Percentiles rank a stretch among this genome's conserved stretches.
Evolutionary conservation across 2,113 vertebrate species (phyloP).

Genomic region (Physeter macrocephalus): DNA sequence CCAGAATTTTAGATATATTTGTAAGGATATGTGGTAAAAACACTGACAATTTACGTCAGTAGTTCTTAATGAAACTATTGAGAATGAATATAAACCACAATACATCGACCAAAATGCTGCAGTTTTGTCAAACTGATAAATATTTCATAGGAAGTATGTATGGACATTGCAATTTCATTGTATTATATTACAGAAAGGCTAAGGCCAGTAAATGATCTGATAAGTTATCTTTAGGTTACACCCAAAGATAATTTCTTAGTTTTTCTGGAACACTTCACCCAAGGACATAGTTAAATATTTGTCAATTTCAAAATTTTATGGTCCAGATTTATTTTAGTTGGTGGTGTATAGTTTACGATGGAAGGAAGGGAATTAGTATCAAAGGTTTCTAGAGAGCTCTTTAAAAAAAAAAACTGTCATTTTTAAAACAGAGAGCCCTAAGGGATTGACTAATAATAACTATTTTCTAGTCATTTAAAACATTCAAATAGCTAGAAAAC

Average conservation of each 20-base stretch:
- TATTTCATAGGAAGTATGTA: conserved; percentile 85
- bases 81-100: conserved; percentile 80
- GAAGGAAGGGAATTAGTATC: not conserved
- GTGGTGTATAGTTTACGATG: not conserved
- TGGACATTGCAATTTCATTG: conserved; percentile 73
- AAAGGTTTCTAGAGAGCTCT: not conserved
- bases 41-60: conserved; percentile 55
- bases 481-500: not conserved
- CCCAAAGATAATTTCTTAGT: conserved; percentile 57
- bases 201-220: conserved; percentile 85
- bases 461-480: conserved; percentile 25
- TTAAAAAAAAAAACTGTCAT: not conserved
- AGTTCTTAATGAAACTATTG: conserved; percentile 66
- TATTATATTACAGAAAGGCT: conserved; percentile 80
- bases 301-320: conserved; percentile 14
- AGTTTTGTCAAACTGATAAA: conserved; percentile 84
- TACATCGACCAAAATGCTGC: conserved; percentile 81
- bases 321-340: conserved; percentile 18
- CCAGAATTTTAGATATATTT: conserved; percentile 43
- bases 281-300: conserved; percentile 25
- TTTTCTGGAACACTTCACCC: conserved; percentile 12
- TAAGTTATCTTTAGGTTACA: conserved; percentile 84
- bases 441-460: not conserved
- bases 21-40: conserved; percentile 59
- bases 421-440: not conserved